These are phyloP conservation scores for Mungos mungo DNA, from an alignment of 2,113 vertebrate genomes.

Conservation along the genomic window DNA sequence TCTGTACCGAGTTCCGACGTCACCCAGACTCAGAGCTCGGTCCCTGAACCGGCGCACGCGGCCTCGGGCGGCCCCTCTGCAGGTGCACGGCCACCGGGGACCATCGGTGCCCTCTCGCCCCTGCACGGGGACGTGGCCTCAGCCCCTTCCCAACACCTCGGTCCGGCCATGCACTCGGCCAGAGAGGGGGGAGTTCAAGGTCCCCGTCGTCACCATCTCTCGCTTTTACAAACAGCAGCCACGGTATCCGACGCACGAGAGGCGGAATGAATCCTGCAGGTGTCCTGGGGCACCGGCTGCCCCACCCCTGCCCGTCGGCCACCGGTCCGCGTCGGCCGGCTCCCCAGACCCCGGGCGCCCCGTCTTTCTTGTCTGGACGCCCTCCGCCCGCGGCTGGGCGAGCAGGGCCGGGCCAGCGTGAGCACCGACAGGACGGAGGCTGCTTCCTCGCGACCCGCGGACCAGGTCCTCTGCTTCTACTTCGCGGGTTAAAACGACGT, in stretches of 20 bases:
- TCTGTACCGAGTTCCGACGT: background rate
- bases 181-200: background rate
- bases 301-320: accelerated
- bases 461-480: background rate
- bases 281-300: background rate
- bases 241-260: background rate
- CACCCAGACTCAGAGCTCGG: background rate
- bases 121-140: background rate
- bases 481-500: constrained; percentile 67
- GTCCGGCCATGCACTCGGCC: accelerated
- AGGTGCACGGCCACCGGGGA: accelerated
- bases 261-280: accelerated
- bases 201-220: background rate
- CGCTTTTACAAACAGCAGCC: background rate
- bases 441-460: constrained; percentile 51
- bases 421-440: constrained; percentile 57
- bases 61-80: accelerated
- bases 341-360: background rate
- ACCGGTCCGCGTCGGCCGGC: accelerated
- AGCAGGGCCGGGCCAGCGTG: background rate
- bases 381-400: background rate
- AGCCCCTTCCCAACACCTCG: background rate
- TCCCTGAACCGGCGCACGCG: accelerated
- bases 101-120: background rate
- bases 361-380: background rate